Evolutionary conservation across 2,797 vertebrate species (phyloP), one percentile per base, ranked within the genome.

Genomic region (Eurystomus glaucurus): DNA sequence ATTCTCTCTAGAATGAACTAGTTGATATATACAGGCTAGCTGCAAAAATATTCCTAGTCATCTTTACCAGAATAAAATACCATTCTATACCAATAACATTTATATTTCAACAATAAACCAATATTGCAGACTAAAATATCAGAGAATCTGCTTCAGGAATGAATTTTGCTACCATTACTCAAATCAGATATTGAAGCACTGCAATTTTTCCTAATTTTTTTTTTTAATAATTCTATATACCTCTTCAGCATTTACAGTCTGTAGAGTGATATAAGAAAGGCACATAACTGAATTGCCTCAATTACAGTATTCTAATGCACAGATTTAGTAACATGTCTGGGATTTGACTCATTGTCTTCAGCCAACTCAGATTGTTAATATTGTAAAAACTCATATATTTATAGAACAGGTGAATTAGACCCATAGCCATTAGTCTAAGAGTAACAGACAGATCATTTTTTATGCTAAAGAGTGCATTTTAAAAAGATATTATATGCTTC

Each of bases 281-380:
- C 28, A 31, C 16, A 45, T 58, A 82, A 69, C 23, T 74, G 68
- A 74, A 92, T 83, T 0, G 2, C 37, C 35, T 88, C 43, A 89
- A 33, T 82, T 93, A 82, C 43, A 66, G 35, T 72, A 58, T 80
- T 89, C 19, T 66, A 91, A 85, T 37, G 26, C n/a, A 88, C 3
- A 69, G 22, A 70, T 70, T 91, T 66, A 83, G 48, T 52, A 88
- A 58, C 0, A 10, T 8, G 2, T 43, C 45, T 80, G 46, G 94
- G 85, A 91, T 85, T 66, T 68, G 19, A 58, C 25, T 95, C 46
- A 81, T 10, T 87, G 70, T 84, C 72, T 88, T 89, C 66, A 88
- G 43, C 79, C 58, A 89, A 90, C 16, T 65, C 52, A 51, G 33
- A 83, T 46, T 76, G 31, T 69, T 72, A 69, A 52, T 21, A 9